phyloP scores from a whole-genome alignment of 2,797 vertebrate species.

The Chromis chromis region DNA sequence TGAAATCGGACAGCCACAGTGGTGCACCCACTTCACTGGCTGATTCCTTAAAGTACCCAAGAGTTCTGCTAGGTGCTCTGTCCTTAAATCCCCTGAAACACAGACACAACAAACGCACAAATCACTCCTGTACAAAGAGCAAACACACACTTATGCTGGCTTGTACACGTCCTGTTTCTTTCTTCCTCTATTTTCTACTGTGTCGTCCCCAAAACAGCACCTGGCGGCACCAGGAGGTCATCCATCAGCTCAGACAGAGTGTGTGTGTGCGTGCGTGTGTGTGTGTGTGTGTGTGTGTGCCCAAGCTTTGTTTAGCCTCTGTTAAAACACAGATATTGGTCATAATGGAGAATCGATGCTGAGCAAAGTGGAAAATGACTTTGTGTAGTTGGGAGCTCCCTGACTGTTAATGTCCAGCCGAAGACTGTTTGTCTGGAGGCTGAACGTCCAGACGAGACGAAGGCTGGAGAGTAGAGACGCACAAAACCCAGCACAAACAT shows the following conservation, averaged over 20 bases:
- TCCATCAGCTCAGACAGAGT: slow-evolving; percentile 31
- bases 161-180: slow-evolving; percentile 11
- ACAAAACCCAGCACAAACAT: no score
- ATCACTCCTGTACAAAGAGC: not conserved
- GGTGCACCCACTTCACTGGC: slow-evolving; percentile 1
- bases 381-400: not conserved
- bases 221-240: slow-evolving; percentile 27
- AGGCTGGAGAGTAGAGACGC: no score
- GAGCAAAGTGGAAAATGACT: slow-evolving; percentile 48
- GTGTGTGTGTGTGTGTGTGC: not conserved
- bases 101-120: slow-evolving; percentile 11
- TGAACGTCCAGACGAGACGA: no score
- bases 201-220: slow-evolving; percentile 29
- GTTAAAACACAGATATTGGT: slow-evolving; percentile 24
- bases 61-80: slow-evolving; percentile 31
- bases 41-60: slow-evolving; percentile 38
- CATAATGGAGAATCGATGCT: slow-evolving; percentile 49
- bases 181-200: slow-evolving; percentile 16
- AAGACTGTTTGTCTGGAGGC: no score
- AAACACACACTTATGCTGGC: slow-evolving; percentile 2
- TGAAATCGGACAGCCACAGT: not conserved
- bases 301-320: slow-evolving; percentile 22
- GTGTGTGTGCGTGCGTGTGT: not conserved
- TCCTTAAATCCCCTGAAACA: slow-evolving; percentile 19
- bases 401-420: slow-evolving; percentile 7